Conservation (phyloP, 2,888 invertebrate species). For the Rhogogaster chlorosoma region DNA sequence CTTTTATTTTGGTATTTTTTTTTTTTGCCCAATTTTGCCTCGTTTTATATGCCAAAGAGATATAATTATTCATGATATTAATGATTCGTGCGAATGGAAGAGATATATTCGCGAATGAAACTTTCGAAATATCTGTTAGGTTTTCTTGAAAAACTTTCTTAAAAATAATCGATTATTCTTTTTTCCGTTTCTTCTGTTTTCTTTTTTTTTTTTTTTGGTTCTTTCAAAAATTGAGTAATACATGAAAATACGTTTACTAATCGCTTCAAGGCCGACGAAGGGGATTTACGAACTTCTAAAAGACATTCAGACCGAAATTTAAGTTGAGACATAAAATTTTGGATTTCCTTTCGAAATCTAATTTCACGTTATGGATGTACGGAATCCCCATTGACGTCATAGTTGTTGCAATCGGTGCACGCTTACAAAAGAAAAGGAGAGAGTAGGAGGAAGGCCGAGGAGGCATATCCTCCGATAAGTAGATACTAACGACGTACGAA, state of each 20-base stretch:
- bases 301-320: background rate
- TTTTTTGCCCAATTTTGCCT: background rate
- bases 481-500: background rate
- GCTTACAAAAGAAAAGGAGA: background rate
- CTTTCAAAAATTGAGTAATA: background rate
- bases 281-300: background rate
- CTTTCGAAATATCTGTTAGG: background rate
- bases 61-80: background rate
- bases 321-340: background rate
- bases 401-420: background rate
- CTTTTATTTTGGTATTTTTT: background rate
- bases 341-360: background rate
- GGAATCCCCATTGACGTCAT: slow-evolving; percentile 39
- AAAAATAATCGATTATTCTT: background rate
- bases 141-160: no score
- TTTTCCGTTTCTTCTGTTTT: no score
- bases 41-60: background rate
- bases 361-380: background rate
- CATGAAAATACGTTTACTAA: background rate
- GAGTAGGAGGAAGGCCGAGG: background rate
- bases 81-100: no score
- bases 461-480: background rate
- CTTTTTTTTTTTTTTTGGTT: background rate
- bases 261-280: background rate
- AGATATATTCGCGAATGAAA: background rate